These are phyloP conservation scores for Pristionchus entomophagus DNA, from an alignment of 2,888 invertebrate species.

Conservation along the genomic window DNA sequence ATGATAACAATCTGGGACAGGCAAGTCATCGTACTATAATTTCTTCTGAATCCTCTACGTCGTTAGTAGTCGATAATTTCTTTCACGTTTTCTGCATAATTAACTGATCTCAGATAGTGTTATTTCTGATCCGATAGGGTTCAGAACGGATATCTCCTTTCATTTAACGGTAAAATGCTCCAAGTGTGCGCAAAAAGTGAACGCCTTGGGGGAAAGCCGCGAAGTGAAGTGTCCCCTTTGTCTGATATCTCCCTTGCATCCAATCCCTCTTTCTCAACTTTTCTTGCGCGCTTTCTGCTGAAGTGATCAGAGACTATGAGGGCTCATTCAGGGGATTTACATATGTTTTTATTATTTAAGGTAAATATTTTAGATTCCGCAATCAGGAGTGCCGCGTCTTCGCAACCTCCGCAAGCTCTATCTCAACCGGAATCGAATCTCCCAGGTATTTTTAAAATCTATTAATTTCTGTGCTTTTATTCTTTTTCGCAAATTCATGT, in stretches of 20 bases:
- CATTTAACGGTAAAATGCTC: background rate
- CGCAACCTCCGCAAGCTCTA: conserved; percentile 74
- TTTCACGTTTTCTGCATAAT: background rate
- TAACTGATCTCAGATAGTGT: background rate
- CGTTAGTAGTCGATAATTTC: background rate
- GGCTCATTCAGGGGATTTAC: background rate
- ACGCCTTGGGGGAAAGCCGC: background rate
- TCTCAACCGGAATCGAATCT: conserved; percentile 64
- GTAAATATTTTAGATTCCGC: conserved; percentile 60
- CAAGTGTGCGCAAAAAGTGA: background rate
- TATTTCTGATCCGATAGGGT: background rate
- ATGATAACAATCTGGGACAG: conserved; percentile 73
- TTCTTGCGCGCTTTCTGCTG: background rate
- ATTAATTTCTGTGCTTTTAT: background rate
- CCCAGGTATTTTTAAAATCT: background rate
- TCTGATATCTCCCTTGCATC: background rate
- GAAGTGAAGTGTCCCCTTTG: conserved; percentile 32
- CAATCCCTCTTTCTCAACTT: conserved; percentile 10
- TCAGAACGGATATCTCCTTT: background rate
- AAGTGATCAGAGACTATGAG: conserved; percentile 1
- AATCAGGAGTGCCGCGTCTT: conserved; percentile 67
- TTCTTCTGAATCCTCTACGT: background rate
- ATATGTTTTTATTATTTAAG: no score
- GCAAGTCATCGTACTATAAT: background rate
- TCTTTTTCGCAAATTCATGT: no score